Evolutionary conservation across 2,113 vertebrate species (phyloP).

Genomic region (Hippocampus guttulatus): DNA sequence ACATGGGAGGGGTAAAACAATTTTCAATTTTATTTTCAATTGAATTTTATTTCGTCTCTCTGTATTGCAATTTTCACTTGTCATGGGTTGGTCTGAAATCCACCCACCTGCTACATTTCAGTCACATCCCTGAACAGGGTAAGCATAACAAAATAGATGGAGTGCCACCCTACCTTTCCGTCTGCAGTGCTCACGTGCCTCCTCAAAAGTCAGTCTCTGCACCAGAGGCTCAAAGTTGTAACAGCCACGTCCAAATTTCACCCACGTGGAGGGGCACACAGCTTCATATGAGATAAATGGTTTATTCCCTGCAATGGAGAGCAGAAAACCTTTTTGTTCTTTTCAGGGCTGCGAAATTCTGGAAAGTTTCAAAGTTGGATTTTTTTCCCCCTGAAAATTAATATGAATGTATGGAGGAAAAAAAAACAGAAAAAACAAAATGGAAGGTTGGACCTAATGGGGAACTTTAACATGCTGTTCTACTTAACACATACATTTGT

Average conservation of each 20-base stretch:
- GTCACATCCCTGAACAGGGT: background rate
- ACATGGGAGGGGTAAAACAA: too few species aligned
- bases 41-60: too few species aligned
- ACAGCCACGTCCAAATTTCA: constrained; percentile 85
- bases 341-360: background rate
- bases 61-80: too few species aligned
- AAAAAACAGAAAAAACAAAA: background rate
- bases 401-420: background rate
- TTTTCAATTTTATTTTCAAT: too few species aligned
- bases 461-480: background rate
- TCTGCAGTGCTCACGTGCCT: constrained; percentile 82
- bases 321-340: background rate
- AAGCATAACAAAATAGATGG: background rate
- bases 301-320: constrained; percentile 69
- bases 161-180: constrained; percentile 73
- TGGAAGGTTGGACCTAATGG: background rate
- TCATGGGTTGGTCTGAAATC: too few species aligned
- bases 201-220: constrained; percentile 75
- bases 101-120: background rate
- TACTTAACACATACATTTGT: background rate
- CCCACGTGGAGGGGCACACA: constrained; percentile 81
- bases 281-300: constrained; percentile 60
- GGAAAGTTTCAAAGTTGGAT: too few species aligned
- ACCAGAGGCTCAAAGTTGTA: constrained; percentile 87
- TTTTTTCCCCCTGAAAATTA: background rate